Evolutionary conservation across 2,888 invertebrate genomes (phyloP).

Genomic region (Argyresthia albistria): DNA sequence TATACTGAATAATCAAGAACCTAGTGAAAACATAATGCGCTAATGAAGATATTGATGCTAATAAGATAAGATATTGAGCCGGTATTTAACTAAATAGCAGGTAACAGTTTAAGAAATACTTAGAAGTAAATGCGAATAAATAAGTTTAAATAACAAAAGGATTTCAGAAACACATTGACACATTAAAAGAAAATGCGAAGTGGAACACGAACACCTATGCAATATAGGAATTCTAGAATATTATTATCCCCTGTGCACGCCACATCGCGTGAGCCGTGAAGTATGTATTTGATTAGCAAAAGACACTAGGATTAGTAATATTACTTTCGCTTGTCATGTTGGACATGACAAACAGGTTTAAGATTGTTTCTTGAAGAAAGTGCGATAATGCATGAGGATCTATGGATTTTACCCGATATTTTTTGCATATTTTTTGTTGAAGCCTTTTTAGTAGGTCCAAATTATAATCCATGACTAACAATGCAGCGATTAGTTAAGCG

Average conservation of each 20-base stretch:
- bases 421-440: not conserved
- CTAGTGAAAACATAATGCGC: not conserved
- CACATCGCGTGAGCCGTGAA: slow-evolving; percentile 39
- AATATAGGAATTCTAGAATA: slow-evolving; percentile 12
- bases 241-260: slow-evolving; percentile 28
- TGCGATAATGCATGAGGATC: slow-evolving; percentile 7
- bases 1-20: too few species aligned
- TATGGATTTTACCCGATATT: not conserved
- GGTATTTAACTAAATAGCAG: too few species aligned
- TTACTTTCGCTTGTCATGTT: slow-evolving; percentile 41
- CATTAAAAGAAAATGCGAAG: not conserved
- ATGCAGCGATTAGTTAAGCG: too few species aligned
- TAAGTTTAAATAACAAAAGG: not conserved
- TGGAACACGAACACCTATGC: not conserved
- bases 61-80: too few species aligned
- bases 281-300: slow-evolving; percentile 27
- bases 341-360: slow-evolving; percentile 15
- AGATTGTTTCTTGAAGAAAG: slow-evolving; percentile 21
- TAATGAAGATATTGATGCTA: not conserved
- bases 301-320: slow-evolving; percentile 2
- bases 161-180: slow-evolving; percentile 3
- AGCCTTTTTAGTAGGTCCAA: not conserved
- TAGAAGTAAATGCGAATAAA: not conserved
- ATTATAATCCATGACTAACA: too few species aligned
- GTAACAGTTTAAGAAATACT: too few species aligned